Evolutionary conservation across 2,797 vertebrate genomes (phyloP), one percentile per base, ranked within the genome.

Genomic region (Amblyraja radiata): DNA sequence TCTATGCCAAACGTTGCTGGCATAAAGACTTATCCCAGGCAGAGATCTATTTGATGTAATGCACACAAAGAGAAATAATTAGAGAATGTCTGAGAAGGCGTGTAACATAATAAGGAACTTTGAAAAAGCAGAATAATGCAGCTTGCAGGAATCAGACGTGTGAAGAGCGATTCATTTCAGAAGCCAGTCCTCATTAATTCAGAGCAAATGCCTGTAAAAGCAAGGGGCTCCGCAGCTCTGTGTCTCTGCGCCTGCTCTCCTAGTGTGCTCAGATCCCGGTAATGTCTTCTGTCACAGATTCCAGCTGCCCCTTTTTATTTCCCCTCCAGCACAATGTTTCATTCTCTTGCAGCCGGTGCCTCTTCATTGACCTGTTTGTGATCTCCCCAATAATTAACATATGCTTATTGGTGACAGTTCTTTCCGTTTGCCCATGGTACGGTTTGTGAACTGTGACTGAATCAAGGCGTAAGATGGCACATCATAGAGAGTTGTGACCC

Each of bases 321-420:
- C 96, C 97, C 98, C 97, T 98, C 97, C 96, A 98, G 98, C 97
- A 95, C 97, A 97, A 97, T 96, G 97, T 97, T 96, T 96, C 96
- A 96, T 96, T 97, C 96, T 94, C 96, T 97, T 97, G 96, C 96
- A 96, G 97, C 97, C 97, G 97, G 97, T 97, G 97, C 97, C 96
- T 97, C 96, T 97, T 97, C 97, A 97, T 97, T 97, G 97, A 98
- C 98, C 98, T 97, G 97, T 97, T 97, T 98, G 97, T 98, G 98
- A 99, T 99, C 97, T 98, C 96, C 96, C 96, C 96, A 97, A 97
- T 97, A 98, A 99, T 99, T 98, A 99, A 99, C 98, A 98, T 98
- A 98, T 98, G 98, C 97, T 98, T 98, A 97, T 98, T 98, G 98
- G 98, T 97, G 97, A 97, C 97, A 97, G 97, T 96, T 98, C 97